Percentiles rank a stretch among this genome's conserved stretches.
Conservation (phyloP, 2,113 vertebrate species). For the Rynchops niger region DNA sequence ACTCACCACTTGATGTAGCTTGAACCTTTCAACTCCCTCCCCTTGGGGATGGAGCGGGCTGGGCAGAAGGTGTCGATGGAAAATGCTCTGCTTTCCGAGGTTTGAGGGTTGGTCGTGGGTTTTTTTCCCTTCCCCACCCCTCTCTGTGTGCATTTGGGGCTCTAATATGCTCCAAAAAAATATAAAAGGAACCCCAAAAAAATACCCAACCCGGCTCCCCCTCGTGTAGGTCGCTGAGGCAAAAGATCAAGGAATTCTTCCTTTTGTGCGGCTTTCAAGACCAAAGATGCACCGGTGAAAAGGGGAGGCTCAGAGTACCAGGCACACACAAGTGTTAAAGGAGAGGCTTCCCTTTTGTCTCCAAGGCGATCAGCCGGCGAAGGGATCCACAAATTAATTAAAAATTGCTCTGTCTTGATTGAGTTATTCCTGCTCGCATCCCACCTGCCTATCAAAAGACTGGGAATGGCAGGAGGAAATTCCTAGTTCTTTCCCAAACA, state of each 20-base stretch:
- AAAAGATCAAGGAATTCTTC: constrained; percentile 64
- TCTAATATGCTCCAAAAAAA: neutral
- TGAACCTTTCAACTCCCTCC: constrained; percentile 58
- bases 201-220: neutral
- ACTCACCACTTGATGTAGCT: constrained; percentile 54
- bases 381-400: constrained; percentile 83
- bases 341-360: constrained; percentile 77
- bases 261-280: constrained; percentile 69
- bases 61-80: neutral
- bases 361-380: constrained; percentile 78
- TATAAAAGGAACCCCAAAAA: neutral
- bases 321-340: constrained; percentile 73
- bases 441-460: constrained; percentile 54
- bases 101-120: neutral
- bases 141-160: neutral
- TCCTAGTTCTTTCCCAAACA: constrained; percentile 37
- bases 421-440: constrained; percentile 73
- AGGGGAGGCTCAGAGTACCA: constrained; percentile 44
- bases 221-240: neutral
- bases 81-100: neutral
- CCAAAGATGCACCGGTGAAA: constrained; percentile 53
- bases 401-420: constrained; percentile 81
- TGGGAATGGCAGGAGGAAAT: constrained; percentile 37
- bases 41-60: constrained; percentile 42
- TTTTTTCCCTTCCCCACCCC: neutral